Evolutionary conservation across 2,113 vertebrate species (phyloP), one percentile per base, ranked within the genome.

Genomic region (Oncorhynchus gorbuscha): DNA sequence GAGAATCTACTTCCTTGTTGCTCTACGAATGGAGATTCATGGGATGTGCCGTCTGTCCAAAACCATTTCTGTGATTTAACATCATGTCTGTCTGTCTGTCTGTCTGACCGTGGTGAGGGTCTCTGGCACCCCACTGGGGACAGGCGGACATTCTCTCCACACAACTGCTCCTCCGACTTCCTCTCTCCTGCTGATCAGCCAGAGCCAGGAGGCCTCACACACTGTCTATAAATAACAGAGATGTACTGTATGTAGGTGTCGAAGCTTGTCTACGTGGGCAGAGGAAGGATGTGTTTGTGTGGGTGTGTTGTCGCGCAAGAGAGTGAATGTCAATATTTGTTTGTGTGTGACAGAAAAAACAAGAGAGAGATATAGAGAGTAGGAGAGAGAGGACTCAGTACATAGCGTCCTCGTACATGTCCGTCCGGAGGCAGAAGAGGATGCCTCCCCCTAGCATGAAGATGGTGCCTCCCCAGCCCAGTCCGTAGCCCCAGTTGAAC

Each of bases 401-500:
- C 91, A 92, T 89, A 1, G 84, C 86, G 20, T 95, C 94, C 77
- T 95, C 92, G 0, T 95, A 93, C 13, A 92, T 73, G 81, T 94
- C 94, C 14, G 90, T 95, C 49, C 93, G 88, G 83, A 95, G 91
- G 86, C 94, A 95, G 90, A 94, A 94, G 64, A 95, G 93, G 77
- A 95, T 90, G 72, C 93, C 94, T 1, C 90, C 93, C 0, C 94
- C 95, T 82, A 95, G 39, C 94, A 94, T 94, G 87, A 95, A 95
- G 88, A 95, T 94, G 72, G 93, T 93, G 64, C 94, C 91, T 1
- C 94, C 95, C 94, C 94, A 95, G 81, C 93, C 94, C n/a, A 95
- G 89, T 4, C 95, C 95, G 49, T 95, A 95, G 79, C 95, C 94
- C 95, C 95, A 95, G 90, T 93, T 95, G 86, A 95, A 95, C 88